Evolutionary conservation across 2,797 vertebrate species (phyloP), one percentile per base, ranked within the genome.

Genomic region (Leptoclinus maculatus): DNA sequence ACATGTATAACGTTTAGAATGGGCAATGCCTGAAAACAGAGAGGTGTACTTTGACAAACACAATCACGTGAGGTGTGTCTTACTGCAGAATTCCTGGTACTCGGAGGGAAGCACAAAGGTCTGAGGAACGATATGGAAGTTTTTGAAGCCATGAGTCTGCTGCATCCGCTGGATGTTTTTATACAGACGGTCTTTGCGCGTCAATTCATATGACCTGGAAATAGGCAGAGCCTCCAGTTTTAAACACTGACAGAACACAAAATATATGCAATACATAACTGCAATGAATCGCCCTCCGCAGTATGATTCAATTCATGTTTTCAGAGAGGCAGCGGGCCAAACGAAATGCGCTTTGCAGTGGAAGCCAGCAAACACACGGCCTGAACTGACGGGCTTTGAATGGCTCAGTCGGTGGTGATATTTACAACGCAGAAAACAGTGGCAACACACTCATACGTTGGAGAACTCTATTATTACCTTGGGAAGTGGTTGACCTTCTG

Each of bases 401-500:
- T 27, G 49, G 68, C 83, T 88, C 81, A 51, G 70, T 63, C 39
- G 11, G n/a, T 3, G 10, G 71, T 47, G 73, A 85, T 87, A 88
- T 90, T 89, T 89, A 81, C 83, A 88, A 87, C 63, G 73, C 66
- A 49, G 78, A 83, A 84, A 82, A 74, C 68, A 73, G 83, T 45
- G 62, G 75, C 67, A 68, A 36, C 53, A 59, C 66, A 60, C 74
- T 76, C 25, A 16, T 51, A 65, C 7, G 47, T 56, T 25, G 62
- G 43, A 84, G 60, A 7, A 1, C 23, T 67, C 34, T 65, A 12
- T 68, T 74, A 6, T 93, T 57, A 99, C 98, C 97, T 97, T 89
- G 98, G 98, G 84, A 99, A 99, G 89, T 99, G 98, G 92, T 99
- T 99, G 93, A 99, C 97, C 91, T 97, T 99, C 93, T 99, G 98